Evolutionary conservation across 2,888 invertebrate species (phyloP), one percentile per base, ranked within the genome.

Genomic region (Cerastis rubricosa): DNA sequence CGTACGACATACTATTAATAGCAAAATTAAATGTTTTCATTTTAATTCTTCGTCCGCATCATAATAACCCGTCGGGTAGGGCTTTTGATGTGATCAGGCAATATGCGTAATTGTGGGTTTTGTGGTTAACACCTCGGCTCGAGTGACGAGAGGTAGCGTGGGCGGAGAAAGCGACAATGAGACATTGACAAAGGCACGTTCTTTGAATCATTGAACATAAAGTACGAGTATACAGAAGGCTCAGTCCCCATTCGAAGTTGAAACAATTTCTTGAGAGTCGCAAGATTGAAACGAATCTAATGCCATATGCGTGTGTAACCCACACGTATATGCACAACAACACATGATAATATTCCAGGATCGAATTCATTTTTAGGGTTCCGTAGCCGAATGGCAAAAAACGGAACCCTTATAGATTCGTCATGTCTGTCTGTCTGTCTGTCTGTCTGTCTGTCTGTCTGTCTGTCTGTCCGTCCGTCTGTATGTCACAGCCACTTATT

Each of bases 61-160:
- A 93, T 95, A 94, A 95, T 94, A 91, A 92, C 92, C 87, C 78
- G 85, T 71, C 84, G 85, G 93, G 89, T 94, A 92, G 93, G 78
- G 88, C 92, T 92, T 96, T 96, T 96, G 96, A 96, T 94, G 93
- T 90, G 92, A 90, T 92, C 94, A 90, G 93, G 94, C 96, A 96
- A 96, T 96, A 96, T 94, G 94, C 95, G 95, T 96, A 96, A 96
- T 96, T 96, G 96, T 95, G 92, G 96, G 96, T 95, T 96, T 93
- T 93, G 91, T 90, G 90, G 84, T 93, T 91, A 90, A 90, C 90
- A 89, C 89, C 86, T 87, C 88, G 93, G 91, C 85, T 80, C 87
- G 90, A 93, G 92, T 82, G 70, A 90, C 67, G 80, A 87, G 89
- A 75, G 83, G 22, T 43, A 87, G 91, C 91, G 90, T 88, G 85